Conservation (phyloP, 2,797 vertebrate species). For the Todus mexicanus region DNA sequence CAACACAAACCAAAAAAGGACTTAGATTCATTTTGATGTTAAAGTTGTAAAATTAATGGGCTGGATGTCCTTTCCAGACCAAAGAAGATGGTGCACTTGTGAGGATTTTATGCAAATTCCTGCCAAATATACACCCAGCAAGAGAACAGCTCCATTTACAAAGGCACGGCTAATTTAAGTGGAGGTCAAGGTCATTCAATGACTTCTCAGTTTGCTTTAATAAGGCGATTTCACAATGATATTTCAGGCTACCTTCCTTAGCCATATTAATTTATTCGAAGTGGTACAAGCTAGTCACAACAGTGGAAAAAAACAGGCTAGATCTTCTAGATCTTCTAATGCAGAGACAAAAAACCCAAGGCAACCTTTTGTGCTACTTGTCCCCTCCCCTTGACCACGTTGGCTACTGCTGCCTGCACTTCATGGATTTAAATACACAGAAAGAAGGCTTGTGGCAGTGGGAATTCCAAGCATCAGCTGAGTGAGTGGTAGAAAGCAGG, state of each 20-base stretch:
- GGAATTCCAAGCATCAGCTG: not conserved
- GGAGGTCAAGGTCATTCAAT: not conserved
- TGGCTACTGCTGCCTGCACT: not conserved
- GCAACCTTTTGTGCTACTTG: not conserved
- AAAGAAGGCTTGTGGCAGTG: not conserved
- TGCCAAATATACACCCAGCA: not conserved
- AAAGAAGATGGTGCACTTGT: not conserved
- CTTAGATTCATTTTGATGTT: not conserved
- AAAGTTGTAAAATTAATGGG: not conserved
- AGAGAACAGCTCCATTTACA: not conserved
- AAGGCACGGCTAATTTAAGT: not conserved
- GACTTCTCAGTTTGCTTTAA: not conserved
- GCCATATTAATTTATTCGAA: not conserved
- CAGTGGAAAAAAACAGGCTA: not conserved
- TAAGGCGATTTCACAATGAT: not conserved
- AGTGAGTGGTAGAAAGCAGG: not conserved
- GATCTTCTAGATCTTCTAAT: not conserved
- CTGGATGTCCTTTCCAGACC: not conserved
- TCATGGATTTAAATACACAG: not conserved
- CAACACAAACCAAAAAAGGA: not conserved
- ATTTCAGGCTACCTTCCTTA: not conserved
- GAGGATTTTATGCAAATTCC: not conserved
- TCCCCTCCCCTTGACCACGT: not conserved
- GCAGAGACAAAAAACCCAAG: not conserved
- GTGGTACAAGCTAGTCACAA: not conserved